Evolutionary conservation across 2,888 invertebrate genomes (phyloP), one percentile per base, ranked within the genome.

Genomic region (Callyntrura sp.): DNA sequence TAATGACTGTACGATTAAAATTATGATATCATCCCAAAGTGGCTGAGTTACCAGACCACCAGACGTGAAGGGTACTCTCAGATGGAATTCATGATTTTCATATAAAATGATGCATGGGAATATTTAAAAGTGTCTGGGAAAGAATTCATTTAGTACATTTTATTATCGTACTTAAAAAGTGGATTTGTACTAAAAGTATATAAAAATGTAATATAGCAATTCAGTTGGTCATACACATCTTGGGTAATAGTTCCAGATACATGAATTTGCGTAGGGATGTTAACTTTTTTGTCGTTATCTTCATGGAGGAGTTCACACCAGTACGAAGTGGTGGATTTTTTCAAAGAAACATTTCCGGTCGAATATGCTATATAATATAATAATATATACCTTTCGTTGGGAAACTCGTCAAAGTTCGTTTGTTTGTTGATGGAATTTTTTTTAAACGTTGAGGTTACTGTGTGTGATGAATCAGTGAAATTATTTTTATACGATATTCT

Each of bases 321-420:
- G 35, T 35, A 6, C 35, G 6, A 6, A 4, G 35, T 28, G 28
- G n/a, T 65, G 28, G 0, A 28, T 65, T 65, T 11, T 28, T 65
- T 65, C 65, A 65, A 25, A 65, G 65, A 65, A 65, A 65, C 28
- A n/a, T 28, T 65, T 65, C 65, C 65, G 65, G 65, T 28, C 65
- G 65, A 12, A 65, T 9, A 20, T 23, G 23, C 60, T 60, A 4
- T 23, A n/a, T n/a, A n/a, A n/a, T n/a, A n/a, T n/a, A n/a, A n/a
- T n/a, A n/a, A n/a, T n/a, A 9, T 23, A 8, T 23, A n/a, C 23
- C 60, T 60, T 60, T 5, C 20, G 0, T 60, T 20, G 23, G 20
- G 17, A 11, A 60, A 4, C 9, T 4, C 23, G 2, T 23, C 9
- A 20, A 60, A 14, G 8, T 60, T 17, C 9, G 9, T 9, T 57